Evolutionary conservation across 64 coral and sea anemone genomes (phyloP).

Genomic region (Catalaphyllia jardinei): DNA sequence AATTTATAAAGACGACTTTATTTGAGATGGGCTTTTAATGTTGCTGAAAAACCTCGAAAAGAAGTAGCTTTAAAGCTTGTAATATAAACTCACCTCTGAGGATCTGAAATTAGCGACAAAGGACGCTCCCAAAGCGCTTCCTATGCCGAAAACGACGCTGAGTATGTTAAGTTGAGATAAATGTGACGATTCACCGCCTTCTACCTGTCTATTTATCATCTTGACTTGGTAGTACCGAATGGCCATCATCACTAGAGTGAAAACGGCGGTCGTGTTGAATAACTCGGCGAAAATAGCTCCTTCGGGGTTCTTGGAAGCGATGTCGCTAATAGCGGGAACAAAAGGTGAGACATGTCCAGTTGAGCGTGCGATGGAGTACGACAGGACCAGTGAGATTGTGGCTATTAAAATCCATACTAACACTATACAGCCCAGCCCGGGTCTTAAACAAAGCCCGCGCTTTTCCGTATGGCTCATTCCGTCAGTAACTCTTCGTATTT

Average conservation of each 20-base stretch:
- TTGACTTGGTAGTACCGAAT: conserved; percentile 83
- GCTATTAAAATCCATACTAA: conserved; percentile 71
- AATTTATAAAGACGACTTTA: too few species aligned
- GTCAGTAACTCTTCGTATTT: not conserved
- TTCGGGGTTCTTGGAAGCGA: conserved; percentile 62
- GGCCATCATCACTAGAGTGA: conserved; percentile 48
- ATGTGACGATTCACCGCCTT: conserved; percentile 54
- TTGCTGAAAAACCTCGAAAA: not conserved
- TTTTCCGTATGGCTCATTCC: not conserved
- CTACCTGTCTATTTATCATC: conserved; percentile 49
- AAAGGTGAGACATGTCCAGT: conserved; percentile 60
- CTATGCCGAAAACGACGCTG: conserved; percentile 66
- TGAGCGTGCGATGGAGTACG: conserved; percentile 60
- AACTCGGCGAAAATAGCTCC: conserved; percentile 66
- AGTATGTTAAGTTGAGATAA: conserved; percentile 67
- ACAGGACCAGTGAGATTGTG: conserved; percentile 59
- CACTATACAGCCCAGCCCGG: conserved; percentile 65
- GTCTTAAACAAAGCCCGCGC: conserved; percentile 10
- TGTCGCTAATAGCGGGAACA: conserved; percentile 82
- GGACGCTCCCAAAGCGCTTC: conserved; percentile 63
- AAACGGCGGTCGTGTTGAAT: conserved; percentile 62
- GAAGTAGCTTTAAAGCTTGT: not conserved
- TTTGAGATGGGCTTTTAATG: not conserved
- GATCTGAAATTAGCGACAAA: conserved; percentile 79
- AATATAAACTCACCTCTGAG: conserved; percentile 51